phyloP scores from a whole-genome alignment of 2,888 invertebrate genomes.

The Drosophila diplacantha region DNA sequence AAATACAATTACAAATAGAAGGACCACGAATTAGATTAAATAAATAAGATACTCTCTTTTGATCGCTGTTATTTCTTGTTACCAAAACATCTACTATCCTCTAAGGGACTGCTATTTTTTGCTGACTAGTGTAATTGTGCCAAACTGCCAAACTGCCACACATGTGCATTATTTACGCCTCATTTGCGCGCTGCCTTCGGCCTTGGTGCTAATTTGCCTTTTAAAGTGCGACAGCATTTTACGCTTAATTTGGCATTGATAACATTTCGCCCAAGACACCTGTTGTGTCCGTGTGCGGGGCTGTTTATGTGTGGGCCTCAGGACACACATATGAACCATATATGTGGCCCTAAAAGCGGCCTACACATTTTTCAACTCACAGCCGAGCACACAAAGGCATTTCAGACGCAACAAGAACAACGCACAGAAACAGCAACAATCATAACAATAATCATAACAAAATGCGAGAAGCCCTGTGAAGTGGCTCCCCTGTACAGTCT shows the following conservation, averaged over 20 bases:
- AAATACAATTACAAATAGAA: background rate
- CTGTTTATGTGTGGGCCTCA: background rate
- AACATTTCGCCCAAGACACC: conserved; percentile 59
- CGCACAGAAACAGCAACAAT: conserved; percentile 26
- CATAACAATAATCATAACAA: conserved; percentile 68
- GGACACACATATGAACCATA: background rate
- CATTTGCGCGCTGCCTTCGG: conserved; percentile 54
- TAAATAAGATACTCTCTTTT: background rate
- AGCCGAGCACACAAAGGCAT: conserved; percentile 47
- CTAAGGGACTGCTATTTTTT: background rate
- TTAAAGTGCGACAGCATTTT: conserved; percentile 64
- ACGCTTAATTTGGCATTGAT: conserved; percentile 67
- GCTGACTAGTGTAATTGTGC: conserved; percentile 10
- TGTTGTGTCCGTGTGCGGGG: conserved; percentile 45
- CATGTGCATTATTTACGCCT: conserved; percentile 69
- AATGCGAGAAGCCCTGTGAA: conserved; percentile 49
- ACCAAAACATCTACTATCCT: background rate
- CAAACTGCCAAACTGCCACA: conserved; percentile 13
- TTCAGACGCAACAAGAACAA: conserved; percentile 37
- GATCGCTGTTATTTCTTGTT: background rate
- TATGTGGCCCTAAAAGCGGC: conserved; percentile 47
- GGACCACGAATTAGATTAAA: background rate
- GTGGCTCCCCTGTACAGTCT: conserved; percentile 29
- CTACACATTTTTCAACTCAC: conserved; percentile 49
- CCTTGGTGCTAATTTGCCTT: conserved; percentile 48